Base-by-base conservation (phyloP, 2,113 vertebrate genomes). In the Corapipo altera region DNA sequence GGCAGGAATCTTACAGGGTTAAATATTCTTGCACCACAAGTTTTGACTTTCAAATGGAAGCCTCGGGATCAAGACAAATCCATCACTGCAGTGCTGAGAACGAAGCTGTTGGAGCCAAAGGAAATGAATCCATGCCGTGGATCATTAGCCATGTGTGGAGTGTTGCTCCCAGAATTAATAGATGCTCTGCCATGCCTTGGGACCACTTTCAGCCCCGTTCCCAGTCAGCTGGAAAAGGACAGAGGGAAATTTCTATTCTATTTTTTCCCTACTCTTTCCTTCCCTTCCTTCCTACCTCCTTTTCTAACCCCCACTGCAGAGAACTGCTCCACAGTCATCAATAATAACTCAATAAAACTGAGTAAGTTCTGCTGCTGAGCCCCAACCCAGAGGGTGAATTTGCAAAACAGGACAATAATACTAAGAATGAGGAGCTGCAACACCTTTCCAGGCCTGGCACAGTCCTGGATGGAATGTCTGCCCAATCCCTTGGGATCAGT, bases 31-130 rank as follows among this genome's bases (percentile, higher is more conserved):
- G 80, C 62, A 32, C 4, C 17, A 59, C 6, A 61, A 91, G 48
- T 65, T 94, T 82, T 96, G 94, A 96, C 95, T 96, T 98, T 96
- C 89, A 96, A 83, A 93, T 69, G 58, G 89, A 94, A 94, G 52
- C 73, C 76, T 94, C 22, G 59, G 62, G 73, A 86, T 86, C 14
- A 55, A 43, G 69, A 73, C 41, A 80, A 95, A 97, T 96, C 85
- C 86, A 91, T 97, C 94, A 96, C 27, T 52, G 54, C 91, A 91
- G 80, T 15, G 85, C 65, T 61, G 54, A 78, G 27, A 18, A 89
- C 44, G 76, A 91, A 94, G 80, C 78, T 74, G 43, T 44, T 66
- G 90, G 96, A 94, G 92, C 64, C 58, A 78, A 86, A 95, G 94
- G 89, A 97, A 95, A 97, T 95, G 49, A 89, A 95, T 83, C 91